Conservation (phyloP, 2,888 invertebrate genomes). For the Sclerodermus sp. region DNA sequence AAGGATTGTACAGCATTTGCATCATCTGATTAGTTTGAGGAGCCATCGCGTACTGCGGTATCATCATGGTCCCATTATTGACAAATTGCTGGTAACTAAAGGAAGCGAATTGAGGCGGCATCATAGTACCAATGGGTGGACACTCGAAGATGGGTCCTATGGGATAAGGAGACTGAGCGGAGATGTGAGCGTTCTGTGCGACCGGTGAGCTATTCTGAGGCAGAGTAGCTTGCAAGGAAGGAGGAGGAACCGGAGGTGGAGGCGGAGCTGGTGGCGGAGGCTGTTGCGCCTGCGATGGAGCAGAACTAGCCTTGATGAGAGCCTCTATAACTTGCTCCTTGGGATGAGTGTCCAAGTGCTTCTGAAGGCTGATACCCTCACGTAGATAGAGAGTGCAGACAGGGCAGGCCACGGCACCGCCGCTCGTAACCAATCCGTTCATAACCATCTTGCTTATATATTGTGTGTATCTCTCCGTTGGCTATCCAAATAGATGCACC, state of each 20-base stretch:
- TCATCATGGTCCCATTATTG: conserved; percentile 61
- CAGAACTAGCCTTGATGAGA: conserved; percentile 61
- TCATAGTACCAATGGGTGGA: conserved; percentile 51
- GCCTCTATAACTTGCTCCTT: conserved; percentile 88
- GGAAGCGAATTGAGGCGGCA: conserved; percentile 56
- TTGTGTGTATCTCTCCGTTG: no score
- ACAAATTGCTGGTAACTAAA: conserved; percentile 65
- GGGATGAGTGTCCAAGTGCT: conserved; percentile 82
- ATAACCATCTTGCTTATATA: conserved; percentile 29
- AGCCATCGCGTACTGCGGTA: conserved; percentile 62
- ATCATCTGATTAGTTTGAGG: conserved; percentile 61
- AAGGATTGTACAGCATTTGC: conserved; percentile 59
- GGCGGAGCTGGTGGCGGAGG: conserved; percentile 26
- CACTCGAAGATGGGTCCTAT: conserved; percentile 53
- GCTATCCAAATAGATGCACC: no score
- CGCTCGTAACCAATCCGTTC: conserved; percentile 16
- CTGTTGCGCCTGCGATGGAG: conserved; percentile 32
- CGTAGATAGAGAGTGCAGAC: conserved; percentile 83
- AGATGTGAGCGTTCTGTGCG: conserved; percentile 29
- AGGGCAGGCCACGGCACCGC: conserved; percentile 66
- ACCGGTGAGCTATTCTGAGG: conserved; percentile 28
- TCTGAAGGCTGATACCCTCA: conserved; percentile 79
- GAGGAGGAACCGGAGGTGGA: conserved; percentile 53
- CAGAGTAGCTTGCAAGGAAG: conserved; percentile 16
- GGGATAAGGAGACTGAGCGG: conserved; percentile 48